Evolutionary conservation across 2,888 invertebrate species (phyloP).

Genomic region (Eugnorisma glareosa): DNA sequence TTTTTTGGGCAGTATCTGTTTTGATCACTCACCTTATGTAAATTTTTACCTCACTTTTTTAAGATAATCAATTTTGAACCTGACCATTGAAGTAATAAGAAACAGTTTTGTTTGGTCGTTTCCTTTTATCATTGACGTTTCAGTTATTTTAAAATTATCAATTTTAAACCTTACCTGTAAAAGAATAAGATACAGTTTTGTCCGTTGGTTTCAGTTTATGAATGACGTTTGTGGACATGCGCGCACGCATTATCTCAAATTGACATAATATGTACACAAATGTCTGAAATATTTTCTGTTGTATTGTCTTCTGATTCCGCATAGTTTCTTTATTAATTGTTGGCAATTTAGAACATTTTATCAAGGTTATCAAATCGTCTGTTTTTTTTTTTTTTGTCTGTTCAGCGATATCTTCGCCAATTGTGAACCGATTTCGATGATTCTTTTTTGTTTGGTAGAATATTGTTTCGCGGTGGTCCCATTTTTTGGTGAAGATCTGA

Average conservation of each 20-base stretch:
- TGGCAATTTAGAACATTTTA: not conserved
- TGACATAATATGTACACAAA: constrained; percentile 51
- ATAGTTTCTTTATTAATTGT: constrained; percentile 6
- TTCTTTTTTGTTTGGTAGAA: too few species aligned
- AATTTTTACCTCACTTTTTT: constrained; percentile 6
- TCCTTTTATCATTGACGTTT: not conserved
- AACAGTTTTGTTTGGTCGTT: not conserved
- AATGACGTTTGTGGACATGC: constrained; percentile 33
- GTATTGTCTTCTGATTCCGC: constrained; percentile 37
- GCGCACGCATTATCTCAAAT: constrained; percentile 32
- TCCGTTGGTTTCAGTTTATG: not conserved
- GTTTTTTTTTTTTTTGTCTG: too few species aligned
- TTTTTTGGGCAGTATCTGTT: constrained; percentile 42
- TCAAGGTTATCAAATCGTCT: too few species aligned
- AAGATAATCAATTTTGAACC: not conserved
- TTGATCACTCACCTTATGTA: not conserved
- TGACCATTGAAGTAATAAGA: not conserved
- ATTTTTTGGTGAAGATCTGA: too few species aligned
- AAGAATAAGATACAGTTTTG: not conserved
- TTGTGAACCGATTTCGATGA: too few species aligned
- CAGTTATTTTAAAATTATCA: not conserved
- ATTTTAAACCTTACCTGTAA: not conserved
- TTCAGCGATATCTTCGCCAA: too few species aligned
- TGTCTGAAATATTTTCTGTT: constrained; percentile 21
- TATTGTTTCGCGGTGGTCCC: too few species aligned